These are phyloP conservation scores for Sapajus apella DNA, from an alignment of 2,113 vertebrate genomes.

Conservation along the genomic window DNA sequence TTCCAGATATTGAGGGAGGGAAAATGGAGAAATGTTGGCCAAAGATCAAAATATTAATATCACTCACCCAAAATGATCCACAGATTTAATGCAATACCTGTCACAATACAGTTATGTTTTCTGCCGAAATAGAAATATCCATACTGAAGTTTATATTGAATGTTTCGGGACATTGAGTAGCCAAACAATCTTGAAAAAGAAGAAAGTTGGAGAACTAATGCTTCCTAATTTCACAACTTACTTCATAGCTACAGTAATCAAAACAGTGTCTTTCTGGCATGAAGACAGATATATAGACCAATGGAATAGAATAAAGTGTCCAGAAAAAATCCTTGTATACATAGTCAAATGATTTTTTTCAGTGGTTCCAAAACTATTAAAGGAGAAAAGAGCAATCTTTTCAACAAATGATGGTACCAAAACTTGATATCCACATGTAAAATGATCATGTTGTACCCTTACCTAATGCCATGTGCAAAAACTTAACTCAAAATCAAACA, in stretches of 20 bases:
- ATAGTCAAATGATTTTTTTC: no score
- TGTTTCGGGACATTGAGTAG: neutral
- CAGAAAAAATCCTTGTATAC: no score
- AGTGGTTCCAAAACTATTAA: no score
- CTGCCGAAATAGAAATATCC: neutral
- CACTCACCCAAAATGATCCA: neutral
- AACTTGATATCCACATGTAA: no score
- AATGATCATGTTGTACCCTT: no score
- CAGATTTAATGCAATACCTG: neutral
- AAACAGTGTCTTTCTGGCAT: neutral
- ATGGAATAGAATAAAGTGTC: no score
- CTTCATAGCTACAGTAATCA: neutral
- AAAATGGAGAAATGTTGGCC: neutral
- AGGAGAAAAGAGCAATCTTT: neutral
- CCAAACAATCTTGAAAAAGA: neutral
- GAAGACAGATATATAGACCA: no score
- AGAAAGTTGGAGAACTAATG: no score
- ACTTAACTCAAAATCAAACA: no score
- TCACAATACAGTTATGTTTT: neutral
- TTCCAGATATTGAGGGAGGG: no score
- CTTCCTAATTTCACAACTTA: neutral
- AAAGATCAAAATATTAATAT: neutral
- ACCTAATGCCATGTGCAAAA: no score
- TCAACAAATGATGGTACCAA: neutral
- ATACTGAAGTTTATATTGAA: neutral